These are phyloP conservation scores for Schlechtendalia chinensis DNA, from an alignment of 1,140 invertebrate species.

Conservation along the genomic window DNA sequence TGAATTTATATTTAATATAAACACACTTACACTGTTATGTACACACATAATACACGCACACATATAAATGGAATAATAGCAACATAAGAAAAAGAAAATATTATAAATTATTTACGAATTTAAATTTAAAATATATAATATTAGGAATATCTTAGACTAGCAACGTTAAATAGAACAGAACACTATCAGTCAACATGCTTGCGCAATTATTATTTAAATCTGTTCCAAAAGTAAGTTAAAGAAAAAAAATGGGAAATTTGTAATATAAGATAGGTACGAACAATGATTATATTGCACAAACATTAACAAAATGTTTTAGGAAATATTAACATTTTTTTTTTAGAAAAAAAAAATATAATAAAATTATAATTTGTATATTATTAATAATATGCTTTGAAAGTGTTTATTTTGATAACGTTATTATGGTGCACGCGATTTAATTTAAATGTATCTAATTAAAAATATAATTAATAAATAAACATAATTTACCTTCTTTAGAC, in stretches of 20 bases:
- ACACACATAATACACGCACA: constrained; percentile 50
- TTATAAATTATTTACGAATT: constrained; percentile 42
- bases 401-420: constrained; percentile 39
- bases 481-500: constrained; percentile 49
- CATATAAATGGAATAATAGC: constrained; percentile 48
- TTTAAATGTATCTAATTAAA: constrained; percentile 48
- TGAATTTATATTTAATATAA: constrained; percentile 36
- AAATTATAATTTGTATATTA: constrained; percentile 46
- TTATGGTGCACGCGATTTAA: constrained; percentile 48
- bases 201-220: constrained; percentile 49
- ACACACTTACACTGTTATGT: constrained; percentile 42
- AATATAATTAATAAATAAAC: constrained; percentile 50
- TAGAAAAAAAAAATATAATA: too few species aligned
- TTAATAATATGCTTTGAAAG: constrained; percentile 37
- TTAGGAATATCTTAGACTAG: constrained; percentile 50
- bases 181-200: constrained; percentile 49
- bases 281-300: constrained; percentile 49
- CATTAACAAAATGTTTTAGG: constrained; percentile 49
- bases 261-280: constrained; percentile 39
- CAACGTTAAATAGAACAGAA: constrained; percentile 47
- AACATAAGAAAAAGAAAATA: constrained; percentile 44
- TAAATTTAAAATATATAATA: constrained; percentile 45
- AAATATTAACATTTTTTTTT: constrained; percentile 39
- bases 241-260: constrained; percentile 28
- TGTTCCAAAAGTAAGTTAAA: constrained; percentile 42